These are phyloP conservation scores for Lophius piscatorius DNA, from an alignment of 2,113 vertebrate species.

Conservation along the genomic window DNA sequence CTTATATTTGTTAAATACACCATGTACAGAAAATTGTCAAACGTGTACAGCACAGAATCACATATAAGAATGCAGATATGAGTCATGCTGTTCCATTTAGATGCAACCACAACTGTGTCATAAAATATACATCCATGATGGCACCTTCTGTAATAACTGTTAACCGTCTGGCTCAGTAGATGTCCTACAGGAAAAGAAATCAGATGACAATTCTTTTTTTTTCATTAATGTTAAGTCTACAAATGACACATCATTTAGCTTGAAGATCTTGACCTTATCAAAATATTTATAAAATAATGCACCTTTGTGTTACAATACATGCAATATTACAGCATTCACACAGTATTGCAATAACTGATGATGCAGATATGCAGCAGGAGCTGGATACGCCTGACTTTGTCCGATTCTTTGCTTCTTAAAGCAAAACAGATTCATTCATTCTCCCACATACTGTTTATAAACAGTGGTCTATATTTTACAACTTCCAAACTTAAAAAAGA, in stretches of 20 bases:
- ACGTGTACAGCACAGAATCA: conserved; percentile 40
- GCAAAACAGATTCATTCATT: conserved; percentile 1
- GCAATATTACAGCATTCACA: conserved; percentile 37
- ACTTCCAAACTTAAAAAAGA: conserved; percentile 8
- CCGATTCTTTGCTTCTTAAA: conserved; percentile 14
- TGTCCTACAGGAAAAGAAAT: not conserved
- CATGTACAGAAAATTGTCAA: conserved; percentile 4
- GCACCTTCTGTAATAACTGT: no score
- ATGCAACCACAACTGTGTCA: not conserved
- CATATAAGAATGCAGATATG: conserved; percentile 15
- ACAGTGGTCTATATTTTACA: conserved; percentile 8
- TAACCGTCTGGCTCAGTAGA: not conserved
- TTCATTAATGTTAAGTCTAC: not conserved
- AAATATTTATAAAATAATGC: conserved; percentile 39
- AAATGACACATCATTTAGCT: conserved; percentile 18
- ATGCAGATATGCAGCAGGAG: conserved; percentile 23
- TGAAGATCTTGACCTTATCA: conserved; percentile 47
- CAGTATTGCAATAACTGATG: conserved; percentile 22
- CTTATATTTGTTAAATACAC: not conserved
- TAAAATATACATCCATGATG: not conserved
- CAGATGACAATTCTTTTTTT: not conserved
- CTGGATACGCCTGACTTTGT: not conserved
- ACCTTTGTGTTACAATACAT: conserved; percentile 48
- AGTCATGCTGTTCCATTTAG: not conserved
- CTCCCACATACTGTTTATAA: conserved; percentile 15